Evolutionary conservation across 2,113 vertebrate genomes (phyloP).

Genomic region (Macrotus californicus): DNA sequence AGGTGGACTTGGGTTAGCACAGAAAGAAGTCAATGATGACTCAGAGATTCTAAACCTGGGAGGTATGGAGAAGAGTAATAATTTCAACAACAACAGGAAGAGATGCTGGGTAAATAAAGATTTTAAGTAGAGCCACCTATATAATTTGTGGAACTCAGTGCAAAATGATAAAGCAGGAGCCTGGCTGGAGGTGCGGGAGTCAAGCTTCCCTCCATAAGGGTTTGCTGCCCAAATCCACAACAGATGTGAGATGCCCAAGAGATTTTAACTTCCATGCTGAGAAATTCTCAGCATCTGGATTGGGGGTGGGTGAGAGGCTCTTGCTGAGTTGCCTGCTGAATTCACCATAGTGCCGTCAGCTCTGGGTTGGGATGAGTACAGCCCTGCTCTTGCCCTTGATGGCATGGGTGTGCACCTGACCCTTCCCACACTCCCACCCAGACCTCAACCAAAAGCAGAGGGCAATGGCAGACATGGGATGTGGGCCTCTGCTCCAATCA

Average conservation of each 20-base stretch:
- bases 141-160: background rate
- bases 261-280: background rate
- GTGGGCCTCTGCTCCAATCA: background rate
- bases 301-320: background rate
- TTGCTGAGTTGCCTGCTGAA: background rate
- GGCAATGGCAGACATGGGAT: background rate
- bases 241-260: background rate
- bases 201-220: background rate
- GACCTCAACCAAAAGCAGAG: background rate
- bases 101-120: background rate
- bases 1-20: background rate
- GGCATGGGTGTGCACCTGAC: background rate
- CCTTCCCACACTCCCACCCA: fast-evolving
- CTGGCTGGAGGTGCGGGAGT: background rate
- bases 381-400: background rate
- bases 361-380: background rate
- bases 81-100: background rate
- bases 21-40: background rate
- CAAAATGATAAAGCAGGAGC: background rate
- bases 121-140: background rate
- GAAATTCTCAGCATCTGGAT: background rate
- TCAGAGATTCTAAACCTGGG: background rate
- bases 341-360: background rate
- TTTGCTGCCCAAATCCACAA: background rate
- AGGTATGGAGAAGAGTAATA: background rate